Conservation (phyloP, 2,113 vertebrate species). For the Spea multiplicata region DNA sequence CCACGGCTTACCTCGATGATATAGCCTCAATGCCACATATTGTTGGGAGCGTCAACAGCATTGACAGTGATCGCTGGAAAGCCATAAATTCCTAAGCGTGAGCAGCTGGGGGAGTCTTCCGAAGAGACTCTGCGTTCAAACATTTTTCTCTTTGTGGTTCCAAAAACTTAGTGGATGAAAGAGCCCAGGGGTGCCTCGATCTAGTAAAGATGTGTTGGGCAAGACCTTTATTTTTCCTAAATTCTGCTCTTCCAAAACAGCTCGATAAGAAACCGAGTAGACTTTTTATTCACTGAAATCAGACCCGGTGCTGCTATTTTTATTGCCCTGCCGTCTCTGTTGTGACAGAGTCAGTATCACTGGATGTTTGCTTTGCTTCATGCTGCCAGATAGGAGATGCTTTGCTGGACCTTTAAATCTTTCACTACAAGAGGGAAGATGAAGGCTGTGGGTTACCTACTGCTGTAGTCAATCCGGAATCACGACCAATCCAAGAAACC, state of each 20-base stretch:
- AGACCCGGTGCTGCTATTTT: slow-evolving; percentile 25
- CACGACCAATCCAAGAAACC: no score
- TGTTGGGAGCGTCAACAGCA: slow-evolving; percentile 82
- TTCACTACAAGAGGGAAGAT: not conserved
- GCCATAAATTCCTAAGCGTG: slow-evolving; percentile 74
- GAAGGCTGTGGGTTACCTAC: not conserved
- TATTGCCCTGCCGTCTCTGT: not conserved
- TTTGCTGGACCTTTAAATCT: no score
- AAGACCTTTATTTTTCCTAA: not conserved
- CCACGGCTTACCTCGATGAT: slow-evolving; percentile 85
- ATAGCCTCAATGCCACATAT: slow-evolving; percentile 86
- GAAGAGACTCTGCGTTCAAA: not conserved
- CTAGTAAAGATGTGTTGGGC: not conserved
- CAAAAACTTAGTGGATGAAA: not conserved
- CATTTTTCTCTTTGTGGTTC: not conserved
- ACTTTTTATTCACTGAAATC: no score
- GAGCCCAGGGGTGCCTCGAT: not conserved
- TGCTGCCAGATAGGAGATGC: no score
- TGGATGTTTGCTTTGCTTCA: not conserved
- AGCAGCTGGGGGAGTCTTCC: not conserved
- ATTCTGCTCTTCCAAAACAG: not conserved
- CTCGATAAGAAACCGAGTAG: not conserved
- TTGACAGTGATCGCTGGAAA: slow-evolving; percentile 92
- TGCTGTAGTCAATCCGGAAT: no score
- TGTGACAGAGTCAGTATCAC: not conserved